A percentile compares a stretch with the other conserved stretches of the same genome.
These are phyloP conservation scores for Macquaria australasica DNA, from an alignment of 2,113 vertebrate species.

Conservation along the genomic window DNA sequence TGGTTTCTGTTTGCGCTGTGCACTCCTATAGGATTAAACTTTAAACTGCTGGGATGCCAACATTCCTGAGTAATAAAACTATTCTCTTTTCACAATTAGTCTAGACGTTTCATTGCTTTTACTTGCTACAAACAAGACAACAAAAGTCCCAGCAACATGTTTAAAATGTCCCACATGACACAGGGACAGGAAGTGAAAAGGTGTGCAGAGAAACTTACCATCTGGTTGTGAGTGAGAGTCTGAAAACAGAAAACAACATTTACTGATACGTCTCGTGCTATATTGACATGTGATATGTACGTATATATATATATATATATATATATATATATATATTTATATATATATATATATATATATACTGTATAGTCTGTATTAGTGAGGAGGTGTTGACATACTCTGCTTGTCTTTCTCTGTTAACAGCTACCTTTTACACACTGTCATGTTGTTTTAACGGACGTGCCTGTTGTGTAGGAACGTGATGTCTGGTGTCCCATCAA, in stretches of 20 bases:
- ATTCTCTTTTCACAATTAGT: background rate
- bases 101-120: background rate
- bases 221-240: slow-evolving; percentile 49
- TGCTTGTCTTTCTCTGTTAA: background rate
- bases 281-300: too few relatives aligned
- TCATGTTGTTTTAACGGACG: background rate
- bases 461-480: background rate
- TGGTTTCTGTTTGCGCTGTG: too few relatives aligned
- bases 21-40: background rate
- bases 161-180: background rate
- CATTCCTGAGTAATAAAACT: too few relatives aligned
- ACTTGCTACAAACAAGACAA: too few relatives aligned
- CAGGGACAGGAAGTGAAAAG: background rate
- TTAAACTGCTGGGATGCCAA: background rate
- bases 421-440: background rate
- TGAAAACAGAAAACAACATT: slow-evolving; percentile 47
- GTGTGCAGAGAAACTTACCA: slow-evolving; percentile 43
- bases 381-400: background rate
- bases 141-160: background rate
- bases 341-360: too few relatives aligned
- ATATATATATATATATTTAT: too few relatives aligned
- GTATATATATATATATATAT: too few relatives aligned
- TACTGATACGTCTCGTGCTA: too few relatives aligned
- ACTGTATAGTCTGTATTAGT: too few relatives aligned
- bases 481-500: rapidly evolving